These are phyloP conservation scores for Hydroisotoma schaefferi DNA, from an alignment of 2,888 invertebrate genomes.

Conservation along the genomic window DNA sequence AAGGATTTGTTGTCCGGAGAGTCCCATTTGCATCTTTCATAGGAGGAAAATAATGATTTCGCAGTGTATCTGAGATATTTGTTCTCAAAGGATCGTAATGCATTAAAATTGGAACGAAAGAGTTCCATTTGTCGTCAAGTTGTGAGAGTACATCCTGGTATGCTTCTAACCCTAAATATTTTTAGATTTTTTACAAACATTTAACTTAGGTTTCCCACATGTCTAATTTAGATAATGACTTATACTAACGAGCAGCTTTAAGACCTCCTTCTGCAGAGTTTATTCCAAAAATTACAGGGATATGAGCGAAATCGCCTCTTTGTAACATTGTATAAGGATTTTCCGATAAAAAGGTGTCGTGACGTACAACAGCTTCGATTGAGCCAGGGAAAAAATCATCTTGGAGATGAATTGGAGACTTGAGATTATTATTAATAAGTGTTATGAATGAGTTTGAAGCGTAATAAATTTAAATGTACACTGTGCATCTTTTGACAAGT, in stretches of 20 bases:
- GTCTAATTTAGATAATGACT: background rate
- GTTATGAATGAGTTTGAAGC: background rate
- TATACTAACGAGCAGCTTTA: constrained; percentile 29
- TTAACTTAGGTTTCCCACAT: background rate
- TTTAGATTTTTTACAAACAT: background rate
- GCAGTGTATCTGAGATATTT: constrained; percentile 29
- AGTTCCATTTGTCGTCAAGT: constrained; percentile 33
- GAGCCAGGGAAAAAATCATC: constrained; percentile 34
- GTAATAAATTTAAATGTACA: background rate
- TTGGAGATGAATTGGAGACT: constrained; percentile 31
- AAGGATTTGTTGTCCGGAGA: constrained; percentile 15
- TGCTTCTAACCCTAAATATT: constrained; percentile 23
- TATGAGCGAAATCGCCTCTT: constrained; percentile 24
- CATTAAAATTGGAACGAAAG: constrained; percentile 29
- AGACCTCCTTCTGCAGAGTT: constrained; percentile 30
- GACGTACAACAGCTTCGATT: constrained; percentile 22
- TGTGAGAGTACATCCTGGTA: constrained; percentile 10
- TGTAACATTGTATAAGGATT: constrained; percentile 28
- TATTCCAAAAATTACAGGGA: constrained; percentile 33
- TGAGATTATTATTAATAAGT: background rate
- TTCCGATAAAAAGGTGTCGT: constrained; percentile 39
- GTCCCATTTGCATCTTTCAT: background rate
- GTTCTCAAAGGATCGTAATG: constrained; percentile 32
- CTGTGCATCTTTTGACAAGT: too few species aligned
- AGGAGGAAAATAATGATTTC: constrained; percentile 26